These are phyloP conservation scores for Noctua fimbriata DNA, from an alignment of 2,888 invertebrate genomes.

Conservation along the genomic window DNA sequence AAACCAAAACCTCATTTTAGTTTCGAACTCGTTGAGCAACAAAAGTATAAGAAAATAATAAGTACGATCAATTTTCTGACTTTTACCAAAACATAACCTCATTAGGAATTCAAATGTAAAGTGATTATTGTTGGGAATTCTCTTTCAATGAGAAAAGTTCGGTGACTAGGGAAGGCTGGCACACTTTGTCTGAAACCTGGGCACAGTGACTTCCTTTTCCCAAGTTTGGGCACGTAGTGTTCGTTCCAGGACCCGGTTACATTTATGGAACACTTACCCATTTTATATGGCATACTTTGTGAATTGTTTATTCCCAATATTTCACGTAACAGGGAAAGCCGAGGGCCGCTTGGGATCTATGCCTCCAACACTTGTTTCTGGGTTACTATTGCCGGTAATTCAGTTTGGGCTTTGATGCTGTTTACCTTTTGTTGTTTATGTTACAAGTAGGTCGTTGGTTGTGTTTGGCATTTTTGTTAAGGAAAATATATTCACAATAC, in stretches of 20 bases:
- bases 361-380: conserved; percentile 40
- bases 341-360: conserved; percentile 37
- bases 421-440: conserved; percentile 39
- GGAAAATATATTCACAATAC: conserved; percentile 13
- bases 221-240: conserved; percentile 43
- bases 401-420: conserved; percentile 29
- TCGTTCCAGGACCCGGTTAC: conserved; percentile 51
- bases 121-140: conserved; percentile 30
- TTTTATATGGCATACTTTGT: conserved; percentile 58
- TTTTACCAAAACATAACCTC: conserved; percentile 34
- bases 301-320: conserved; percentile 63
- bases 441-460: conserved; percentile 16
- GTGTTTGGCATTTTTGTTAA: conserved; percentile 20
- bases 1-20: conserved; percentile 3
- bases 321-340: conserved; percentile 47
- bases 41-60: conserved; percentile 26
- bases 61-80: conserved; percentile 11
- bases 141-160: conserved; percentile 53
- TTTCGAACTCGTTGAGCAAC: conserved; percentile 22
- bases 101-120: conserved; percentile 46
- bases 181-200: conserved; percentile 3
- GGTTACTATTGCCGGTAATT: conserved; percentile 51
- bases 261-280: conserved; percentile 45
- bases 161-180: not conserved
- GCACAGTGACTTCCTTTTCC: conserved; percentile 4